Base-by-base conservation (phyloP, 2,113 vertebrate genomes). In the Piaya cayana region DNA sequence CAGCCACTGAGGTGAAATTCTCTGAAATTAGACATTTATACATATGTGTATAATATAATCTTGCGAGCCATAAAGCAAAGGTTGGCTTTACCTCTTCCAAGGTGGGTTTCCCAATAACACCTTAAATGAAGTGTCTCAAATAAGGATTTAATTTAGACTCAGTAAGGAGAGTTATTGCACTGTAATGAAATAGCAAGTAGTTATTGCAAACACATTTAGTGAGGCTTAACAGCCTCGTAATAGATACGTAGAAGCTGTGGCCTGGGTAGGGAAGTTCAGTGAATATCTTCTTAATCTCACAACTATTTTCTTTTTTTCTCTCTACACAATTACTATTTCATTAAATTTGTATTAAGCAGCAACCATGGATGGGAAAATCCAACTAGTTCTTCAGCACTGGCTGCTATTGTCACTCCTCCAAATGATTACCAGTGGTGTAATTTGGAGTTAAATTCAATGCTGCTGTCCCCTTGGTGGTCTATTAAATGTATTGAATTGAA, bases 201-300 rank as follows among this genome's bases (percentile, higher is more conserved):
- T 96, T 94, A 94, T 84, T 95, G 82, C 92, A 96, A 96, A 95
- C 82, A 88, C 79, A 74, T 96, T 96, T 93, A 95, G 86, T 2
- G n/a, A 80, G 76, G 60, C 82, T 96, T 95, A 96, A 90, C 90
- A 83, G 64, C 52, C 64, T 74, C 11, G 2, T 95, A 93, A 95
- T 82, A 86, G 90, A 76, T 69, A 79, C 19, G 60, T 71, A 82
- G 82, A 95, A 95, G 64, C 92, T 80, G 82, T 65, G 72, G 85
- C 86, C 78, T 92, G 76, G 84, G 71, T 78, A 65, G 59, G 68
- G 89, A 75, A 78, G 58, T 86, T 95, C 92, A 90, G 37, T 63
- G 83, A 83, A 55, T 95, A 70, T 86, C 91, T 83, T 84, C 60
- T 91, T 89, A 94, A 94, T 94, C 80, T 90, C 68, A 43, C 29